Conservation (phyloP, 2,888 invertebrate genomes). For the Eretmocerus hayati region DNA sequence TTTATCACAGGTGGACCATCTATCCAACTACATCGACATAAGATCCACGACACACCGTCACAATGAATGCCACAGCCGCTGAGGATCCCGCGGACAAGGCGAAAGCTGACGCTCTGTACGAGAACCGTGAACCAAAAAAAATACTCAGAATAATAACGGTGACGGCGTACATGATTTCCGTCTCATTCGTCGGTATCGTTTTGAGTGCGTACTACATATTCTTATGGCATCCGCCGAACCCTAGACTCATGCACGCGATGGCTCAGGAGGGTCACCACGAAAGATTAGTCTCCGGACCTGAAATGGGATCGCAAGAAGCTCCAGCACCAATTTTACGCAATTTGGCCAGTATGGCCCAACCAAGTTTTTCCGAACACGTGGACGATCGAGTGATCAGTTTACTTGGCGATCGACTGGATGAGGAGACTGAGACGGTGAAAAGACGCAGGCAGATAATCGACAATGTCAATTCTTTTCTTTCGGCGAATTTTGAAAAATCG, state of each 20-base stretch:
- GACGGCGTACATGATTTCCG: slow-evolving; percentile 73
- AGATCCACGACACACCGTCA: too few relatives aligned
- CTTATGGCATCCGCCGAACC: slow-evolving; percentile 67
- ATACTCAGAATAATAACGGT: slow-evolving; percentile 68
- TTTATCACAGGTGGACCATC: too few relatives aligned
- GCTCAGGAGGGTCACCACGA: slow-evolving; percentile 21
- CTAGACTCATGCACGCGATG: slow-evolving; percentile 39
- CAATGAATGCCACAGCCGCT: too few relatives aligned
- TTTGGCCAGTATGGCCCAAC: background rate
- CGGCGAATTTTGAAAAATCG: slow-evolving; percentile 8
- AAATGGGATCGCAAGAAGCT: background rate
- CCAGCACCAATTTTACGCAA: background rate
- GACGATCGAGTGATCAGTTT: too few relatives aligned
- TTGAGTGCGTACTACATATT: slow-evolving; percentile 76
- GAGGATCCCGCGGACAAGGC: slow-evolving; percentile 7
- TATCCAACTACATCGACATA: too few relatives aligned
- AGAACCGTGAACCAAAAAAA: slow-evolving; percentile 33
- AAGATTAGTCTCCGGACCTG: background rate
- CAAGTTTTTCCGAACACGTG: too few relatives aligned
- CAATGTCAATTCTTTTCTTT: slow-evolving; percentile 15
- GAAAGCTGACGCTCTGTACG: slow-evolving; percentile 32
- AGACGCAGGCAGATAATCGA: slow-evolving; percentile 17
- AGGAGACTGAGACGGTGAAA: slow-evolving; percentile 4
- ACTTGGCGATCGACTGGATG: background rate
- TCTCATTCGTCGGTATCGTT: slow-evolving; percentile 76